Evolutionary conservation across 2,113 vertebrate genomes (phyloP), one percentile per base, ranked within the genome.

Genomic region (Muscicapa adusta): DNA sequence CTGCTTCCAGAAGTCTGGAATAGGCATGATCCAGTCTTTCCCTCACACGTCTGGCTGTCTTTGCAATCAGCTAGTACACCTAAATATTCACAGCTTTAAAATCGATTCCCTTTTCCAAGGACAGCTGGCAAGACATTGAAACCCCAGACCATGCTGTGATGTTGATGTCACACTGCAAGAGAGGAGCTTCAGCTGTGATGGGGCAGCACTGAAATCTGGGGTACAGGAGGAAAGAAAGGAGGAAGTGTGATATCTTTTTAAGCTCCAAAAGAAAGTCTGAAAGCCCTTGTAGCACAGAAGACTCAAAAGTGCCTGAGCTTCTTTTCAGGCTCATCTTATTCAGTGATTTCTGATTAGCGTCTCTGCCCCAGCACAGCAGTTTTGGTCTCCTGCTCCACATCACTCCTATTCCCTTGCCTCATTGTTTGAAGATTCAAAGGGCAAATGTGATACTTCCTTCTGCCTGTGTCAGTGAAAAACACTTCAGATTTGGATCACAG

Each of bases 21-120:
- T 75, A 65, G 61, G 57, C 40, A 87, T 74, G 79, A 93, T 74
- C 76, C 65, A 92, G 53, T 81, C 74, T 90, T 93, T 93, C 77
- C 83, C 73, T 95, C 94, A 89, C 94, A 86, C 28, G 48, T 88
- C 76, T 91, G 85, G 58, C 89, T 94, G 63, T 58, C 83, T 92
- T 85, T 6, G 29, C 38, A 66, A 28, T 94, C 53, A 50, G 8
- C 63, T 70, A 81, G 43, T 93, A 72, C 78, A 86, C 60, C 79
- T 83, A 71, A 88, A 85, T 75, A 78, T 14, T 79, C 84, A 58
- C 76, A 84, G 88, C 60, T 89, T 96, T 92, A 53, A 79, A 88
- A 94, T 79, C 75, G 70, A 26, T 88, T 88, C 48, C 33, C 51
- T 89, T 94, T 93, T 87, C 91, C 45, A 91, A 90, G 71, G 72